Percentiles rank a stretch among this genome's conserved stretches.
Conservation (phyloP, 2,113 vertebrate species). For the Vulpes lagopus region DNA sequence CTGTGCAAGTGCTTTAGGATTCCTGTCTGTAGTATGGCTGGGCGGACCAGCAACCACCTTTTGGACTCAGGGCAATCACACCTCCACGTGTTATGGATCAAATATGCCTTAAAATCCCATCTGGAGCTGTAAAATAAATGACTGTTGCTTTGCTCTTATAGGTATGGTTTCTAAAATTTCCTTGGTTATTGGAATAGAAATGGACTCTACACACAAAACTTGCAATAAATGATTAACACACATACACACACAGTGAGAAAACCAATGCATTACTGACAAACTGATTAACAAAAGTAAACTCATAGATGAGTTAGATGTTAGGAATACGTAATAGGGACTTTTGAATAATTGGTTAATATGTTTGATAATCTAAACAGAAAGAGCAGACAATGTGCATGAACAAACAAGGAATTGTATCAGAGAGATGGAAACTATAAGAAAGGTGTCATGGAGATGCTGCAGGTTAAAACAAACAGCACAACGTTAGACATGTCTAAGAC, state of each 20-base stretch:
- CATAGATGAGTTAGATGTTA: background rate
- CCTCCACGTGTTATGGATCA: accelerated
- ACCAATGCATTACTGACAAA: background rate
- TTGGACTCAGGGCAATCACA: background rate
- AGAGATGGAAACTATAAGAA: background rate
- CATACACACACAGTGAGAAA: background rate
- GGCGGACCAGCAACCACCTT: accelerated
- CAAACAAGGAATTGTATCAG: background rate
- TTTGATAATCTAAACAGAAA: background rate
- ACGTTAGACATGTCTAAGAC: background rate
- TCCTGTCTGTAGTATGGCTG: accelerated
- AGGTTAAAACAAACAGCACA: background rate
- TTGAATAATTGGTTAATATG: background rate
- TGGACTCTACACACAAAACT: background rate
- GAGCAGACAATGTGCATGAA: background rate
- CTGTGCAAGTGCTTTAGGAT: too few relatives aligned
- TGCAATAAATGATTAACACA: background rate
- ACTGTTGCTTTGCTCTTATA: background rate
- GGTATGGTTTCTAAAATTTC: background rate
- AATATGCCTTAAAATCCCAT: background rate
- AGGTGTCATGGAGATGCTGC: background rate
- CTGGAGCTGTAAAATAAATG: background rate
- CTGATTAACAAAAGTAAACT: background rate
- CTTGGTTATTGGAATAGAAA: background rate
- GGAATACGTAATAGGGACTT: background rate